These are phyloP conservation scores for Monochamus saltuarius DNA, from an alignment of 1,140 invertebrate genomes.

Conservation along the genomic window DNA sequence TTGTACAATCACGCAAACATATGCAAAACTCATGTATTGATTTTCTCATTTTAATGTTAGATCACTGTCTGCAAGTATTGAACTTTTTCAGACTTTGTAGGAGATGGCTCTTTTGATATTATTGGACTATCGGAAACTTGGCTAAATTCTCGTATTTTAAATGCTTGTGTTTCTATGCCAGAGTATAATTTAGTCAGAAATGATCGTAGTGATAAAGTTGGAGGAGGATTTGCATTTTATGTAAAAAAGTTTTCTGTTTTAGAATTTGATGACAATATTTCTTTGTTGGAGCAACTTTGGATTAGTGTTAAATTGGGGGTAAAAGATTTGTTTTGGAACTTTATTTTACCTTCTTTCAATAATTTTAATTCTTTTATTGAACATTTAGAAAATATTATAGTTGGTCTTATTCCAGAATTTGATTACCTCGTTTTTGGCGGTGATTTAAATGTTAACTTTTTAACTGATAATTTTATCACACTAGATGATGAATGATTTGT, in stretches of 20 bases:
- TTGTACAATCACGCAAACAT: background rate
- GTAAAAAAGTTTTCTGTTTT: background rate
- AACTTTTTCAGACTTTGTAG: too few relatives aligned
- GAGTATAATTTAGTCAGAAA: background rate
- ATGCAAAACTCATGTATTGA: background rate
- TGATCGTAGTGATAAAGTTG: background rate
- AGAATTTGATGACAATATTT: background rate
- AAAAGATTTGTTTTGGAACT: too few relatives aligned
- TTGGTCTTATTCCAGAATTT: too few relatives aligned
- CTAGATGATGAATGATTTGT: too few relatives aligned
- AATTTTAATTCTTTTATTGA: too few relatives aligned
- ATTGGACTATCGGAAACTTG: background rate
- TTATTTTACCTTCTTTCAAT: too few relatives aligned
- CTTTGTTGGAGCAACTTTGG: background rate
- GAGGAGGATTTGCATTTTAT: background rate
- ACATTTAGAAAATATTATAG: too few relatives aligned
- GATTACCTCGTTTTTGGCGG: too few relatives aligned
- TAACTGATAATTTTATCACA: too few relatives aligned
- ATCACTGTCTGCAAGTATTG: background rate
- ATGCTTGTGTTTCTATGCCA: background rate
- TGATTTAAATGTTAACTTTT: too few relatives aligned
- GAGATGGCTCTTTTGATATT: background rate
- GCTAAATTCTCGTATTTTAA: background rate
- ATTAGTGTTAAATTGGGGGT: background rate
- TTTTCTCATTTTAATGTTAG: conserved; percentile 3